These are phyloP conservation scores for Lomographa bimaculata DNA, from an alignment of 2,888 invertebrate genomes.

Conservation along the genomic window DNA sequence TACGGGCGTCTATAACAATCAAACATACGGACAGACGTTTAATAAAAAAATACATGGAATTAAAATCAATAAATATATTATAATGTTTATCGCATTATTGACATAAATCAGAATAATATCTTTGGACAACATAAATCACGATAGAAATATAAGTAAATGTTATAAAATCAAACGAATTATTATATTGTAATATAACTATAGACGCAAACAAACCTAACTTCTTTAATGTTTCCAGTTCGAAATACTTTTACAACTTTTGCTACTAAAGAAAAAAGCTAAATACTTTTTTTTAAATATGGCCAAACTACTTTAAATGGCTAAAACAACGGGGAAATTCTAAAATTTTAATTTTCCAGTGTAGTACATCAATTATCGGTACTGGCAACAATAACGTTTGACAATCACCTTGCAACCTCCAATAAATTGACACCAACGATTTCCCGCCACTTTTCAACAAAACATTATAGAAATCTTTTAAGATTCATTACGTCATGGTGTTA, in stretches of 20 bases:
- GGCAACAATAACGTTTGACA: too few species aligned
- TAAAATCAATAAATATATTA: constrained; percentile 15
- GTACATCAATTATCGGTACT: too few species aligned
- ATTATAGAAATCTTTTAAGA: constrained; percentile 12
- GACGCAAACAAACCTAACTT: too few species aligned
- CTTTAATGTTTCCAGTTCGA: constrained; percentile 3
- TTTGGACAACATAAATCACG: constrained; percentile 57
- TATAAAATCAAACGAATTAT: constrained; percentile 28
- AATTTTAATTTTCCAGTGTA: too few species aligned
- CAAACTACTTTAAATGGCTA: constrained; percentile 26
- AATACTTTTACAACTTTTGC: constrained; percentile 1
- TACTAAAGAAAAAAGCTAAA: constrained; percentile 12
- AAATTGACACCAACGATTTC: too few species aligned
- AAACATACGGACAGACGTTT: constrained; percentile 20
- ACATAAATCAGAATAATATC: constrained; percentile 40
- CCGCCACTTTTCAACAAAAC: too few species aligned
- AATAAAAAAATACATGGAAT: constrained; percentile 20
- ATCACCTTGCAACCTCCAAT: too few species aligned
- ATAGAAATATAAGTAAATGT: constrained; percentile 35
- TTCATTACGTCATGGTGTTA: constrained; percentile 29
- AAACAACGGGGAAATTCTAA: constrained; percentile 3
- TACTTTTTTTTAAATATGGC: constrained; percentile 40
- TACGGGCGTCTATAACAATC: constrained; percentile 9
- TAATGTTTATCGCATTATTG: too few species aligned
- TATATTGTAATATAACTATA: constrained; percentile 23